These are phyloP conservation scores for Pocillopora verrucosa DNA, from an alignment of 64 coral and sea anemone genomes.

Conservation along the genomic window DNA sequence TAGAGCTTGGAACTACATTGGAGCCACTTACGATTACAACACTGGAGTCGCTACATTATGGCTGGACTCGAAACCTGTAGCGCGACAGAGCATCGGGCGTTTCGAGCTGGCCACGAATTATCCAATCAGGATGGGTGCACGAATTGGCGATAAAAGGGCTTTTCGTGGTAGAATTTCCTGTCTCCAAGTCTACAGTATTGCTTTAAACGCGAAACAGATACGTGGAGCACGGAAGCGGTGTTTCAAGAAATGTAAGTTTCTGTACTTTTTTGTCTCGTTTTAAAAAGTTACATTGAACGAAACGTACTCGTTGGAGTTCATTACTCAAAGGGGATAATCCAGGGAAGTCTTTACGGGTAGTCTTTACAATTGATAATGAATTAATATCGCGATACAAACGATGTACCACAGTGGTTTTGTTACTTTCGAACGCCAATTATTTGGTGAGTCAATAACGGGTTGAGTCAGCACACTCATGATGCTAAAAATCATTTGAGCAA, in stretches of 20 bases:
- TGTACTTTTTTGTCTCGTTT: background rate
- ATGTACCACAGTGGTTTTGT: too few species aligned
- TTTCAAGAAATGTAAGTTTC: conserved; percentile 38
- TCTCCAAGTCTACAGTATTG: conserved; percentile 56
- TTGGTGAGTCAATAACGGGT: too few species aligned
- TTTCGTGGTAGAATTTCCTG: conserved; percentile 62
- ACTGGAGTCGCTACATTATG: conserved; percentile 47
- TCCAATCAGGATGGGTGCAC: conserved; percentile 58
- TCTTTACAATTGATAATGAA: too few species aligned
- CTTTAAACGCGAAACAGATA: conserved; percentile 50
- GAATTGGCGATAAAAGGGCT: conserved; percentile 36
- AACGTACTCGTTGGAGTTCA: too few species aligned
- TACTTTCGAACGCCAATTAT: too few species aligned
- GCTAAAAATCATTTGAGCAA: too few species aligned
- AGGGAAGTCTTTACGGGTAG: too few species aligned
- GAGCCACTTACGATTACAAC: conserved; percentile 57
- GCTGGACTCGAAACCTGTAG: conserved; percentile 53
- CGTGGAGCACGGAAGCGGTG: conserved; percentile 40
- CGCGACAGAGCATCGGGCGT: conserved; percentile 28
- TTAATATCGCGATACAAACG: too few species aligned
- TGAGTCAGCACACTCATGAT: too few species aligned
- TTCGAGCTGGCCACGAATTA: conserved; percentile 69
- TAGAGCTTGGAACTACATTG: conserved; percentile 68
- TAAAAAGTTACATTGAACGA: background rate
- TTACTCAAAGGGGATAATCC: too few species aligned